Percentiles rank a stretch among this genome's conserved stretches.
phyloP scores from a whole-genome alignment of 2,113 vertebrate genomes.

The Odontophorus gujanensis region DNA sequence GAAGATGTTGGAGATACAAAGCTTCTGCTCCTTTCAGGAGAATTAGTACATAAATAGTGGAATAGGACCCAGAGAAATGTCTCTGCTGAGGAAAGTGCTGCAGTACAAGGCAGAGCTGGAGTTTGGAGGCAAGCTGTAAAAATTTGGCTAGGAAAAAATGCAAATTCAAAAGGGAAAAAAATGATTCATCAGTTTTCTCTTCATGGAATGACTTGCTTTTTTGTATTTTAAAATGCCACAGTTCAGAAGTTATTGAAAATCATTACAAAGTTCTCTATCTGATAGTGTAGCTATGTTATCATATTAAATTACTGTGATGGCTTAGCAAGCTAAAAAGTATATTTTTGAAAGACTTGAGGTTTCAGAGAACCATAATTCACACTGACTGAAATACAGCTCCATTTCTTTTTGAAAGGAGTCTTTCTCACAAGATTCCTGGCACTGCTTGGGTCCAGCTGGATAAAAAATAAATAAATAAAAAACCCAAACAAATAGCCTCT shows the following conservation, averaged over 20 bases:
- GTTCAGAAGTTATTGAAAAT: not conserved
- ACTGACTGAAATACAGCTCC: slow-evolving; percentile 7
- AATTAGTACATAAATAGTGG: not conserved
- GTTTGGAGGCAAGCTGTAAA: not conserved
- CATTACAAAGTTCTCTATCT: not conserved
- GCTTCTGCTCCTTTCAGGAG: not conserved
- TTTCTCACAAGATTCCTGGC: slow-evolving; percentile 56
- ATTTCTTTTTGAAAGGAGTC: slow-evolving; percentile 34
- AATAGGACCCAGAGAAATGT: not conserved
- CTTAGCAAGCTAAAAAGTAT: not conserved
- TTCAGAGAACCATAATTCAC: slow-evolving; percentile 4
- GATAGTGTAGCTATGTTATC: not conserved
- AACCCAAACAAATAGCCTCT: slow-evolving; percentile 17
- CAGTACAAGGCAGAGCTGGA: not conserved
- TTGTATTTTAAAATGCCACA: not conserved
- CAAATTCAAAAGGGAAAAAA: not conserved
- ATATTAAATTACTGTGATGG: not conserved
- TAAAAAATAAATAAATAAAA: not conserved
- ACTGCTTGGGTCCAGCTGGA: slow-evolving; percentile 45
- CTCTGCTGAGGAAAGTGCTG: not conserved
- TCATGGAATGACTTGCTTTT: not conserved
- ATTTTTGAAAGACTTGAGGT: not conserved
- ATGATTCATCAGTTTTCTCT: not conserved
- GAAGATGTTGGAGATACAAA: not conserved
- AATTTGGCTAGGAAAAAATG: not conserved